Conservation (phyloP, 2,888 invertebrate genomes). For the Thumatha senex region DNA sequence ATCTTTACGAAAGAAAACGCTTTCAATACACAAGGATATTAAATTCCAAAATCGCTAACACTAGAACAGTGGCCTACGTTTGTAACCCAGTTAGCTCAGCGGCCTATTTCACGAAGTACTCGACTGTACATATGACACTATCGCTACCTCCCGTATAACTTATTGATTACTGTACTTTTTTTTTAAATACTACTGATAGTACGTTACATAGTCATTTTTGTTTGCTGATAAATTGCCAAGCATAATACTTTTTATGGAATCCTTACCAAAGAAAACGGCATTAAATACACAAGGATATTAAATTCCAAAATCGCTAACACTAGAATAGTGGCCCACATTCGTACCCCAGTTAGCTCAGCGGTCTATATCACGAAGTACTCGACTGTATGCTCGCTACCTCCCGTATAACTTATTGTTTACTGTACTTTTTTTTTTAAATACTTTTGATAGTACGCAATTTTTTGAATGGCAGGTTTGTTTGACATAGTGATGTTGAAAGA, state of each 20-base stretch:
- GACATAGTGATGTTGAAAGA: not conserved
- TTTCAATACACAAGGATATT: no score
- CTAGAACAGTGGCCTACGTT: constrained; percentile 16
- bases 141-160: constrained; percentile 40
- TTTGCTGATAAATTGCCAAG: no score
- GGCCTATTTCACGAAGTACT: constrained; percentile 40
- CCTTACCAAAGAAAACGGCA: not conserved
- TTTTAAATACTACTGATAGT: not conserved
- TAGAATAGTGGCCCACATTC: constrained; percentile 17
- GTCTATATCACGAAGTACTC: constrained; percentile 38
- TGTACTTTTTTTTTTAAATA: constrained; percentile 1
- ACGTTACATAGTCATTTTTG: no score
- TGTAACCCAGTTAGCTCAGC: constrained; percentile 49
- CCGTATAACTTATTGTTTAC: constrained; percentile 38
- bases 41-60: not conserved
- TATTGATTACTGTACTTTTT: constrained; percentile 20
- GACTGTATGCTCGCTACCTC: constrained; percentile 37
- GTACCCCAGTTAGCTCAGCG: constrained; percentile 50
- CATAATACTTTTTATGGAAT: no score
- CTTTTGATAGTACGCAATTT: constrained; percentile 3
- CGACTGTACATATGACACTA: constrained; percentile 43
- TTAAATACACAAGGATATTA: no score
- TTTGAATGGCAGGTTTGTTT: not conserved
- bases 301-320: not conserved
- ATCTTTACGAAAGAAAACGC: not conserved